Base-by-base conservation (phyloP, 2,113 vertebrate genomes). In the Prolemur simus region DNA sequence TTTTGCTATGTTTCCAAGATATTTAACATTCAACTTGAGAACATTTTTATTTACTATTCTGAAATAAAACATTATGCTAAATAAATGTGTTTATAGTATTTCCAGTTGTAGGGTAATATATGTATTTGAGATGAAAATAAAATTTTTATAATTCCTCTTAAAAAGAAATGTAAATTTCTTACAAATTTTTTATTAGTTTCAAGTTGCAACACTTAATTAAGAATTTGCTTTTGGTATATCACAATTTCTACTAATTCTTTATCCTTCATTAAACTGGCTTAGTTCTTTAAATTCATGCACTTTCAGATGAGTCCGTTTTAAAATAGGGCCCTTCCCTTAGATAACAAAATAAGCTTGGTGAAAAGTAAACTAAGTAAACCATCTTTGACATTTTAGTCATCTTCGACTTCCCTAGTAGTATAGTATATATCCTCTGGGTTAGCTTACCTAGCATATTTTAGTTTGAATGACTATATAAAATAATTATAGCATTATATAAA, bases 21-120 rank as follows among this genome's bases (percentile, higher is more conserved):
- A 94, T 95, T 94, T 96, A 89, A 56, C 91, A 94, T 96, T 98
- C 91, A 94, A 71, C n/a, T 92, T 85, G 88, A 98, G 97, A 92
- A 87, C 94, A 29, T 89, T 96, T 98, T 97, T 97, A 83, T 97
- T 98, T 97, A 95, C 54, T 12, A 42, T 15, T 89, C 94, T 86
- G 42, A 95, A 94, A 69, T 95, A 74, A 87, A 95, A 84, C 1
- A 63, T 56, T 91, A 89, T 97, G 52, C 52, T 94, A 96, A 96
- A 92, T 91, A 60, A 91, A 85, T 94, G 7, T 84, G 56, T 92
- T 93, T 93, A 83, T 94, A 56, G 92, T 81, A 94, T 60, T 45
- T 92, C 29, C 4, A 86, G 23, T 97, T 92, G 27, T 45, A 68
- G 63, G 47, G 3, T 54, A 71, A 49, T 60, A 23, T n/a, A 47